Base-by-base conservation (phyloP, 1,140 invertebrate genomes). In the Musca vetustissima region DNA sequence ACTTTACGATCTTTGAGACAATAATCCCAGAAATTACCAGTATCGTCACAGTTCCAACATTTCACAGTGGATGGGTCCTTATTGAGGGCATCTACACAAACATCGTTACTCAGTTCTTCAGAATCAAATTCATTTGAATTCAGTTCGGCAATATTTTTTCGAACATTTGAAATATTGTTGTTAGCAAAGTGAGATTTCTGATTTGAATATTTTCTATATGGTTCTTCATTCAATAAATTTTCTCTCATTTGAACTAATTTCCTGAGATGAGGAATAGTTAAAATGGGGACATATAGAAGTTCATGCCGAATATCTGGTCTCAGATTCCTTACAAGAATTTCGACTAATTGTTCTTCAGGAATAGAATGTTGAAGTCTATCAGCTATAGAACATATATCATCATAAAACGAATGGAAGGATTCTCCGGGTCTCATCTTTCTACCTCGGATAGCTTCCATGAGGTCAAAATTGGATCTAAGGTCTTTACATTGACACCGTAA, bases 331-430 rank as follows among this genome's bases (percentile, higher is more conserved):
- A 24, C 21, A 17, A 65, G 17, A 19, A 48, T 65, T 22, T 47
- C 32, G 2, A 65, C 19, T 4, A 65, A 48, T 8, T 65, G 21
- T 24, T 24, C 21, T 47, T 32, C 32, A 47, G 64, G 15, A 9
- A 65, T 48, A 22, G 64, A 36, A 49, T 19, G 25, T 36, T 19
- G 19, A 24, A 65, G 47, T 19, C 32, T 65, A 32, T 65, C 64
- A 21, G 32, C 15, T 22, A 65, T 65, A 17, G 36, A 17, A 21
- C n/a, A 65, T 17, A 65, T 21, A 24, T n/a, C 13, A 17, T 65
- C 64, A 6, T 24, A 65, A 22, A 48, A 65, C 3, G 21, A 48
- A 15, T 65, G 15, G 22, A 47, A 65, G 21, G 36, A 19, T 48
- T 65, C 64, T 1, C 43, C 43, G 14, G 21, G 36, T 24, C 47